Conservation (phyloP, 1,140 invertebrate species). For the Dendroctonus valens region DNA sequence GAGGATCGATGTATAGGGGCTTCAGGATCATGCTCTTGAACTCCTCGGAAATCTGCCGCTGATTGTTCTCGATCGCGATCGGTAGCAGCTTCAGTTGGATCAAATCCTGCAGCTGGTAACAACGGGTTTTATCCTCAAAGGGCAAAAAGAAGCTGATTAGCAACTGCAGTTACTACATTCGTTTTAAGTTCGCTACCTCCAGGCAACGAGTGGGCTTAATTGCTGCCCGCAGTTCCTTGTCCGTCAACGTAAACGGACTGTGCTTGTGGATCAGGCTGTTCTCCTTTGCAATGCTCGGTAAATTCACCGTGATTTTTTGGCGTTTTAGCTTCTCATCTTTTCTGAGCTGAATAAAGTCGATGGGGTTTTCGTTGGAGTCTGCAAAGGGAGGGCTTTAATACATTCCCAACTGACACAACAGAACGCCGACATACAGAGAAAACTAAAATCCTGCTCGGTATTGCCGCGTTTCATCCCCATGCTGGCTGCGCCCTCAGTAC, state of each 20-base stretch:
- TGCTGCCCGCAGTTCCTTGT: slow-evolving; percentile 47
- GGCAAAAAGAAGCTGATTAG: not conserved
- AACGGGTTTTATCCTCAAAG: slow-evolving; percentile 32
- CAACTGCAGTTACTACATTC: not conserved
- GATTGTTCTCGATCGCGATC: slow-evolving; percentile 44
- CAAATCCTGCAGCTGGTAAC: slow-evolving; percentile 46
- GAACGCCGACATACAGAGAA: slow-evolving; percentile 30
- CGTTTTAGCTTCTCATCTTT: slow-evolving; percentile 39
- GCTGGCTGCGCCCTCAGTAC: slow-evolving; percentile 8
- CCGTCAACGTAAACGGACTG: slow-evolving; percentile 48
- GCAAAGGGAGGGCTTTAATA: slow-evolving; percentile 11
- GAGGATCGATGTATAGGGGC: slow-evolving; percentile 46
- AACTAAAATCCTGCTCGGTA: slow-evolving; percentile 35
- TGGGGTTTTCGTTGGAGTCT: slow-evolving; percentile 39
- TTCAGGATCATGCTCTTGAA: slow-evolving; percentile 48
- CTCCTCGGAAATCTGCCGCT: slow-evolving; percentile 46
- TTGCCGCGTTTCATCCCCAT: slow-evolving; percentile 21
- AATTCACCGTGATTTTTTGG: slow-evolving; percentile 44
- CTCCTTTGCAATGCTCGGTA: slow-evolving; percentile 47
- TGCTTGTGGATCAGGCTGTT: slow-evolving; percentile 49
- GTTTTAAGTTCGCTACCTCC: slow-evolving; percentile 40
- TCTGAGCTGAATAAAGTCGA: slow-evolving; percentile 45
- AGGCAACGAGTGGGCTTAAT: slow-evolving; percentile 46
- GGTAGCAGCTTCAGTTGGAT: slow-evolving; percentile 50
- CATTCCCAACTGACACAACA: not conserved